A percentile compares a stretch with the other conserved stretches of the same genome.
phyloP scores from a whole-genome alignment of 1,140 invertebrate species.

The Brachionus paranguensis region DNA sequence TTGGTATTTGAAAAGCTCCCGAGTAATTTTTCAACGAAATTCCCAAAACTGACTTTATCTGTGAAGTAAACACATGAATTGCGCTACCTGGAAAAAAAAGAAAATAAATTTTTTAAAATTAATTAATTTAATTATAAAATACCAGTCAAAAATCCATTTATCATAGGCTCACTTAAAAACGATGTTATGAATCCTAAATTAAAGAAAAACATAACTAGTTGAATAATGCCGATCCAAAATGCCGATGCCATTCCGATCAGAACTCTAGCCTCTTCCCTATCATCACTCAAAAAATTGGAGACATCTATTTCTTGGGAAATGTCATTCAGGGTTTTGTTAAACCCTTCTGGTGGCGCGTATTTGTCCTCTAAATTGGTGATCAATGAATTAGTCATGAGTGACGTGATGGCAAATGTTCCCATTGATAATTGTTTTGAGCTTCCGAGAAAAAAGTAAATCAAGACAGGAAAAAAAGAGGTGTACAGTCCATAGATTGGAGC shows the following conservation, averaged over 20 bases:
- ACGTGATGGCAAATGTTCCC: conserved; percentile 81
- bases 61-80: conserved; percentile 57
- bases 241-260: neutral
- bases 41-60: conserved; percentile 56
- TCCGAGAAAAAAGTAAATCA: conserved; percentile 81
- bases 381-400: conserved; percentile 64
- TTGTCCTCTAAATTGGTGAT: neutral
- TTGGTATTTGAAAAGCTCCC: conserved; percentile 54
- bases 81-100: conserved; percentile 43
- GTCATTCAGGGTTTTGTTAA: neutral
- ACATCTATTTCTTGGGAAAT: neutral
- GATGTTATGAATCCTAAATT: conserved; percentile 56
- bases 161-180: conserved; percentile 56
- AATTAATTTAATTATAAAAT: neutral
- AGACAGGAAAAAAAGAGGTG: conserved; percentile 85
- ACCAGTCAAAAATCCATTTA: conserved; percentile 58
- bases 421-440: conserved; percentile 85
- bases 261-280: neutral
- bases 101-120: neutral
- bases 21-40: conserved; percentile 45
- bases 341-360: neutral
- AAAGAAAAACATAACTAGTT: conserved; percentile 50
- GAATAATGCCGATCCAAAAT: neutral
- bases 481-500: conserved; percentile 83
- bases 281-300: neutral